A percentile compares a stretch with the other conserved stretches of the same genome.
Evolutionary conservation across 1,140 invertebrate genomes (phyloP).

Genomic region (Wiebesia pumilae): DNA sequence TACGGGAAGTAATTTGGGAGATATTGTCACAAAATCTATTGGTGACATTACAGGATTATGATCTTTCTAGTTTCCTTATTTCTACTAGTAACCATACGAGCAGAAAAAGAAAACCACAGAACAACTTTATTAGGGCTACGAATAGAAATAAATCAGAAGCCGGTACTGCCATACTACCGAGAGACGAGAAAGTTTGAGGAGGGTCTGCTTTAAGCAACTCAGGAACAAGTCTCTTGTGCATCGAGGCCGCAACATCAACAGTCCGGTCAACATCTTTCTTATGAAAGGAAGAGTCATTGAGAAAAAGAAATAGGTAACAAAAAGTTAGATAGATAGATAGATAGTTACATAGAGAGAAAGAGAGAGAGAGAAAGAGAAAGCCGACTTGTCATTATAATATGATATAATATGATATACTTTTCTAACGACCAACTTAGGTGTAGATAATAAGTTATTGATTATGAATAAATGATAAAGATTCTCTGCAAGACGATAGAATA

Average conservation of each 20-base stretch:
- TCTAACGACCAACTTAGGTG: no score
- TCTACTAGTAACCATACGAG: conserved; percentile 9
- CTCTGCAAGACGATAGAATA: background rate
- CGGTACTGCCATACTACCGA: background rate
- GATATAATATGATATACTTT: background rate
- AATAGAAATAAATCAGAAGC: conserved; percentile 51
- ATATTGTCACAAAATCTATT: conserved; percentile 9
- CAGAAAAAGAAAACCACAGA: conserved; percentile 21
- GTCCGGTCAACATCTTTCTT: conserved; percentile 30
- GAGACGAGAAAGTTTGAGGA: conserved; percentile 47
- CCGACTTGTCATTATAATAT: background rate
- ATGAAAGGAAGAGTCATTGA: background rate
- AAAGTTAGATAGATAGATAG: background rate
- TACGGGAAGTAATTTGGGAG: background rate
- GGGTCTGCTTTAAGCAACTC: conserved; percentile 61
- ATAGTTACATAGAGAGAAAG: background rate
- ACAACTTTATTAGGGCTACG: conserved; percentile 57
- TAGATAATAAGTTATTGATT: background rate
- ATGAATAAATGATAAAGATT: conserved; percentile 2
- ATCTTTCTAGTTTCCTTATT: conserved; percentile 21
- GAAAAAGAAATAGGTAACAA: no score
- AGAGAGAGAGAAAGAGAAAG: background rate
- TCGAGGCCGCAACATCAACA: background rate
- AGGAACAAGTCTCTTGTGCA: conserved; percentile 43
- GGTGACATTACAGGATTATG: conserved; percentile 35